A percentile compares a stretch with the other conserved stretches of the same genome.
Conservation (phyloP, 2,113 vertebrate species). For the Halcyon malimbica region DNA sequence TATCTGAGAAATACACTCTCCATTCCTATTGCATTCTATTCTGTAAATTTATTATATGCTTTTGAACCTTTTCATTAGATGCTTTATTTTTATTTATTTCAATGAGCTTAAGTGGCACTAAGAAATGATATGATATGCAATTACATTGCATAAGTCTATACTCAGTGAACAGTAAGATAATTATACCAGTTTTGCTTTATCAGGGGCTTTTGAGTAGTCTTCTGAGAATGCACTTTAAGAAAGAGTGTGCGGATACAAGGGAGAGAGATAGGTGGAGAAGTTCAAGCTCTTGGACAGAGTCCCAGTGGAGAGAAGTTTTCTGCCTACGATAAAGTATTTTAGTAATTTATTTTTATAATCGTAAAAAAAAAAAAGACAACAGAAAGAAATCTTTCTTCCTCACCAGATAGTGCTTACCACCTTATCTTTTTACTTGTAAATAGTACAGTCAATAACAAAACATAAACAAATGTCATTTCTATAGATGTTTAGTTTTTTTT, state of each 20-base stretch:
- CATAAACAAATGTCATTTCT: background rate
- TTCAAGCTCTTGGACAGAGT: background rate
- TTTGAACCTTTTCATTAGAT: background rate
- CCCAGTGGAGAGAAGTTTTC: background rate
- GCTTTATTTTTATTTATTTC: background rate
- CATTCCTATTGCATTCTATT: background rate
- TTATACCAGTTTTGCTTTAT: background rate
- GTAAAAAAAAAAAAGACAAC: background rate
- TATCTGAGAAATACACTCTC: background rate
- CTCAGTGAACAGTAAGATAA: background rate
- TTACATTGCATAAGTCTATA: background rate
- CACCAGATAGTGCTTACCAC: background rate
- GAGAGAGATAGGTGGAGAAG: background rate
- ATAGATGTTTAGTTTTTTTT: background rate
- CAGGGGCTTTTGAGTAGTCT: background rate
- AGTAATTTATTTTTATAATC: background rate
- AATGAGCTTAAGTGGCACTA: background rate
- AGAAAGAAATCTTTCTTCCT: background rate
- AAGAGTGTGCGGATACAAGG: background rate
- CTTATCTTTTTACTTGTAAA: background rate
- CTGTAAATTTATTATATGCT: background rate
- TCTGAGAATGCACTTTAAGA: background rate
- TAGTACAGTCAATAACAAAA: constrained; percentile 17
- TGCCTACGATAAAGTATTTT: background rate
- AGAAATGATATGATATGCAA: background rate